Conservation (phyloP, 1,140 invertebrate species). For the Musca domestica region DNA sequence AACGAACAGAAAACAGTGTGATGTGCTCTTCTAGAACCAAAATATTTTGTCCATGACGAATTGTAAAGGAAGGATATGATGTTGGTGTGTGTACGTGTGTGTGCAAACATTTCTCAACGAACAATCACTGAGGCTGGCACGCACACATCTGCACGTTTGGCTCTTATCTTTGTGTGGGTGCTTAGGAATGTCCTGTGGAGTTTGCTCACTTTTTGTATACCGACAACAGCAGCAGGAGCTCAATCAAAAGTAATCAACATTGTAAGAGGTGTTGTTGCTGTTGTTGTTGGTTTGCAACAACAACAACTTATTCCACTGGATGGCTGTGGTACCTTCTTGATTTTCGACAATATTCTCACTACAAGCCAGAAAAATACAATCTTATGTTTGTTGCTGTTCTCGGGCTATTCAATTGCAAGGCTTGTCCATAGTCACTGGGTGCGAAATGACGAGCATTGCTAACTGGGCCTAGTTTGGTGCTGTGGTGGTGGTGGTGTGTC, state of each 20-base stretch:
- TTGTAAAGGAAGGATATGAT: slow-evolving; percentile 18
- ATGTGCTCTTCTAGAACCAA: background rate
- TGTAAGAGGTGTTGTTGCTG: slow-evolving; percentile 18
- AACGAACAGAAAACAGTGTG: background rate
- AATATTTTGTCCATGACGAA: slow-evolving; percentile 23
- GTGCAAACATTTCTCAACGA: slow-evolving; percentile 16
- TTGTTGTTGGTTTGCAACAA: background rate
- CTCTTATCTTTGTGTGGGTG: background rate
- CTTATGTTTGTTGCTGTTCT: background rate
- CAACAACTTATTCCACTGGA: background rate
- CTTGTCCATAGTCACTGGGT: slow-evolving; percentile 5
- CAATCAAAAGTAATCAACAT: slow-evolving; percentile 29
- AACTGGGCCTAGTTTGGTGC: background rate
- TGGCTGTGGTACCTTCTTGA: background rate
- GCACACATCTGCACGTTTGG: background rate
- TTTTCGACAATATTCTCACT: too few relatives aligned
- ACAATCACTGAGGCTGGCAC: background rate
- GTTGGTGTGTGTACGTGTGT: slow-evolving; percentile 26
- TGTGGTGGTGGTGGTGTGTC: background rate
- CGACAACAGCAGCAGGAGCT: slow-evolving; percentile 52
- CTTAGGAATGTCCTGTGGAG: slow-evolving; percentile 23
- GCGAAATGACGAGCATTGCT: background rate
- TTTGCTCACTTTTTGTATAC: slow-evolving; percentile 40
- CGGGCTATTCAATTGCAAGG: background rate
- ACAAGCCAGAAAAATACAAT: too few relatives aligned